phyloP scores from a whole-genome alignment of 1,140 invertebrate genomes.

The Myzus persicae region DNA sequence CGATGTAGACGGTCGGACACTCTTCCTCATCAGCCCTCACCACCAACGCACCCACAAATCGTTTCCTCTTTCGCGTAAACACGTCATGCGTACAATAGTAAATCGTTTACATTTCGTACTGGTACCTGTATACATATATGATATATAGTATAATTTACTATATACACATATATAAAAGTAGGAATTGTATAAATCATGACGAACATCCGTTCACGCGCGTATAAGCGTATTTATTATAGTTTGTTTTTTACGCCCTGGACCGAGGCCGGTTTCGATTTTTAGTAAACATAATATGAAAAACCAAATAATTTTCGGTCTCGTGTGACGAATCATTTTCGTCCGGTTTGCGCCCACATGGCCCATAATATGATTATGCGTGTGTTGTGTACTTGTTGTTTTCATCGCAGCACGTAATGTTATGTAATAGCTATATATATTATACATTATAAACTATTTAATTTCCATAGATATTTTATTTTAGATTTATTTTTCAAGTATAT shows the following conservation, averaged over 20 bases:
- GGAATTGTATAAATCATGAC: background rate
- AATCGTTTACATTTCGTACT: background rate
- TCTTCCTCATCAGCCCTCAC: background rate
- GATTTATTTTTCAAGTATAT: no score
- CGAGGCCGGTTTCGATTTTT: background rate
- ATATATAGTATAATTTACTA: no score
- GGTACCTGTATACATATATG: background rate
- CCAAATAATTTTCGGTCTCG: background rate
- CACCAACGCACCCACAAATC: background rate
- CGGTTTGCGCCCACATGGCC: background rate
- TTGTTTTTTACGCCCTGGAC: background rate
- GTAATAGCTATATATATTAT: background rate
- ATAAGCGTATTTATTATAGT: background rate
- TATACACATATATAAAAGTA: background rate
- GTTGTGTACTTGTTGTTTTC: background rate
- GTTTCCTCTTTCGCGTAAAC: slow-evolving; percentile 11
- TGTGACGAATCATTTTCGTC: background rate
- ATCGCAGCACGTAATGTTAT: background rate
- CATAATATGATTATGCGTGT: background rate
- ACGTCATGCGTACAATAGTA: slow-evolving; percentile 7
- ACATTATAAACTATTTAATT: no score
- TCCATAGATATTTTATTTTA: no score
- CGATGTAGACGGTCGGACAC: background rate
- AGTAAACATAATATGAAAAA: background rate
- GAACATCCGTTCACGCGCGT: background rate